phyloP scores from a whole-genome alignment of 2,113 vertebrate species.

The Emberiza fucata region DNA sequence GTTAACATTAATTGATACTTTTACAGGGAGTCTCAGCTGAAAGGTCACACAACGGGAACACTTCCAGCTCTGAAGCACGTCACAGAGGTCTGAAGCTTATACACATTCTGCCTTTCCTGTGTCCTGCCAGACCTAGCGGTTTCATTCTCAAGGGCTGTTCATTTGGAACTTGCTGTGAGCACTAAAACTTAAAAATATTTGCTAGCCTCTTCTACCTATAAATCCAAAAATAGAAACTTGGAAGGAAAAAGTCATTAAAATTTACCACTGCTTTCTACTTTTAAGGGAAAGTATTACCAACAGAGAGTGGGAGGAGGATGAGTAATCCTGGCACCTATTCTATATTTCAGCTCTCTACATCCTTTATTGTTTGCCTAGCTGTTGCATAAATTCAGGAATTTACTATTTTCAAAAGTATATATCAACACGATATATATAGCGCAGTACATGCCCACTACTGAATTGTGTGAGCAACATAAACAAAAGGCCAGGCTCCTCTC shows the following conservation, averaged over 20 bases:
- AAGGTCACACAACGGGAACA: not conserved
- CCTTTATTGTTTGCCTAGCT: constrained; percentile 10
- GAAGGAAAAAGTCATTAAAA: not conserved
- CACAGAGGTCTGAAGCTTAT: not conserved
- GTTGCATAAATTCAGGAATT: constrained; percentile 13
- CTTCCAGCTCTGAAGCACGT: not conserved
- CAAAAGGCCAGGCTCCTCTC: not conserved
- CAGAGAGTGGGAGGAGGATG: not conserved
- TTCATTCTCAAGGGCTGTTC: not conserved
- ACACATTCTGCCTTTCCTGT: not conserved
- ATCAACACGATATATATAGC: not conserved
- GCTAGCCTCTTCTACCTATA: not conserved
- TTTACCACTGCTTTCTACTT: not conserved
- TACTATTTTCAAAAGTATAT: constrained; percentile 13
- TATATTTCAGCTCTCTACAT: not conserved
- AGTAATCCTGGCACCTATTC: constrained; percentile 31
- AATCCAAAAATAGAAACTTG: constrained; percentile 12
- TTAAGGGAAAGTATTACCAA: not conserved
- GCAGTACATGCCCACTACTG: not conserved
- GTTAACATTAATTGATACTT: not conserved
- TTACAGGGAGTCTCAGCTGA: not conserved
- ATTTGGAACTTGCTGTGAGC: not conserved
- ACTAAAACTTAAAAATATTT: constrained; percentile 7
- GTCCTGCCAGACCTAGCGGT: not conserved
- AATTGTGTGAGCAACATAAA: not conserved